Evolutionary conservation across 2,797 vertebrate genomes (phyloP).

Genomic region (Mus caroli): DNA sequence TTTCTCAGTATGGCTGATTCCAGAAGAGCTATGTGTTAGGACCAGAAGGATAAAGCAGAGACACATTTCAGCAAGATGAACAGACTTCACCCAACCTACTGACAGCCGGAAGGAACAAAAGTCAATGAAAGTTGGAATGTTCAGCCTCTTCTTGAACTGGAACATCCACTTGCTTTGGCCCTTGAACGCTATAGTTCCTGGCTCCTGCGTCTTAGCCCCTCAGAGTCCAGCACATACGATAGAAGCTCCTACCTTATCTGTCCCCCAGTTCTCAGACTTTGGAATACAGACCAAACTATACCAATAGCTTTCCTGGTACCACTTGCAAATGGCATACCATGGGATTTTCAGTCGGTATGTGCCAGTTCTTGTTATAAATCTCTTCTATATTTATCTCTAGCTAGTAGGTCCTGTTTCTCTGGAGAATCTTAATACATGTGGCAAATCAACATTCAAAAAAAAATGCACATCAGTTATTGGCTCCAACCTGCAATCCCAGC

Average conservation of each 20-base stretch:
- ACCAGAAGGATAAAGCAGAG: not conserved
- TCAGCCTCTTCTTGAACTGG: not conserved
- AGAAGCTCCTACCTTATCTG: not conserved
- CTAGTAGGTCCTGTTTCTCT: not conserved
- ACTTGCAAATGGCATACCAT: not conserved
- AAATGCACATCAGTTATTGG: not conserved
- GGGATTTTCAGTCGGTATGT: not conserved
- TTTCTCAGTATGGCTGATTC: not conserved
- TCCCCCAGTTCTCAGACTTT: not conserved
- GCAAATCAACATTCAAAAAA: conserved; percentile 26
- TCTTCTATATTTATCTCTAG: not conserved
- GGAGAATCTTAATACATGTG: not conserved
- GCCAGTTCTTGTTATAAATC: conserved; percentile 13
- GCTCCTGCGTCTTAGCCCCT: not conserved
- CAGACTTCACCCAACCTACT: not conserved
- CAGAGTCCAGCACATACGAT: not conserved
- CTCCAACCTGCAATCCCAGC: not conserved
- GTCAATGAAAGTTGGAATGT: not conserved
- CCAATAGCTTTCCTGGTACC: not conserved
- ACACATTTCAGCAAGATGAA: not conserved
- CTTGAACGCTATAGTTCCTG: not conserved
- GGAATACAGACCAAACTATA: not conserved
- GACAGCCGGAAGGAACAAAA: not conserved
- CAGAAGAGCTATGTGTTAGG: not conserved
- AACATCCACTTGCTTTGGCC: not conserved